These are phyloP conservation scores for Crematogaster levior DNA, from an alignment of 2,888 invertebrate species.

Conservation along the genomic window DNA sequence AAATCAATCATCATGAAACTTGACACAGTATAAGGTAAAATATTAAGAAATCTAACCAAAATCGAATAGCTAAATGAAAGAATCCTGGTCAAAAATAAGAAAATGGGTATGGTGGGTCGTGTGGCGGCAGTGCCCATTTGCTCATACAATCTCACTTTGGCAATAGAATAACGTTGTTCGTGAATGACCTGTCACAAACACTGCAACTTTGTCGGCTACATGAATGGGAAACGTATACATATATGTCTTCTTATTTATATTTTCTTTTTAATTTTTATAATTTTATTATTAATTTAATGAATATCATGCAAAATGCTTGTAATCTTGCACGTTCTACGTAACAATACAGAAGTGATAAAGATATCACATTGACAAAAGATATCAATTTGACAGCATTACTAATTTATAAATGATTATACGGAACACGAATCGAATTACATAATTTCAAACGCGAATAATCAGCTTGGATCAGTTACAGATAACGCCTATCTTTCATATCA, in stretches of 20 bases:
- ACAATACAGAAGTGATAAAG: not conserved
- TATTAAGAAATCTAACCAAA: not conserved
- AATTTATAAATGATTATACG: not conserved
- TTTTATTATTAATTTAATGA: not conserved
- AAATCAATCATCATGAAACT: not conserved
- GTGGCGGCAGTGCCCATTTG: not conserved
- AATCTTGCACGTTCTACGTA: not conserved
- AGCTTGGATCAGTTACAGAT: not conserved
- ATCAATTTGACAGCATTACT: not conserved
- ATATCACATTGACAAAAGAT: not conserved
- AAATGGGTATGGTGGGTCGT: not conserved
- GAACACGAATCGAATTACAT: not conserved
- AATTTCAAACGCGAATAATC: slow-evolving; percentile 21
- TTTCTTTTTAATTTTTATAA: too few species aligned
- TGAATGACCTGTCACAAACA: not conserved
- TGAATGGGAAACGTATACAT: not conserved
- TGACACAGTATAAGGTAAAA: slow-evolving; percentile 5
- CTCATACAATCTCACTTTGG: slow-evolving; percentile 2
- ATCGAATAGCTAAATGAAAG: not conserved
- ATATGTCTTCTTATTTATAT: too few species aligned
- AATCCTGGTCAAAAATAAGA: not conserved
- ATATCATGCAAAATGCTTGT: not conserved
- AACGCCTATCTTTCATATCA: not conserved
- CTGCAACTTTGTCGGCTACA: not conserved
- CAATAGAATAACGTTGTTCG: not conserved